Conservation (phyloP, 1,140 invertebrate species). For the Holcopasites calliopsidis region DNA sequence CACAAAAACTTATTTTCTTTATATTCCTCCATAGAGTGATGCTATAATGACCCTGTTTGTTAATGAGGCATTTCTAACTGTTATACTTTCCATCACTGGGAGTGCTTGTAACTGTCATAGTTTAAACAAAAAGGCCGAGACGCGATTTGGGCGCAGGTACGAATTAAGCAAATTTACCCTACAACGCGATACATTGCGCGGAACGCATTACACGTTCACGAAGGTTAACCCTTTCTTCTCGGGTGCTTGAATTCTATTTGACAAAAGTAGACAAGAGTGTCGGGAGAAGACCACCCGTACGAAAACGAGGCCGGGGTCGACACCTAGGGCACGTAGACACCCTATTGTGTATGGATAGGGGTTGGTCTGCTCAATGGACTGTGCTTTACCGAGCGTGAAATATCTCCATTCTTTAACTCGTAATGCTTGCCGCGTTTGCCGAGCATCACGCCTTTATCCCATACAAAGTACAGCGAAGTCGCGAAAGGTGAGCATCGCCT, state of each 20-base stretch:
- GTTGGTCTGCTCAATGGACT: slow-evolving; percentile 62
- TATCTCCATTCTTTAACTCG: slow-evolving; percentile 73
- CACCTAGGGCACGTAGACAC: slow-evolving; percentile 68
- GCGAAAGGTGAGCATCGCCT: slow-evolving; percentile 39
- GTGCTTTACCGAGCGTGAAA: slow-evolving; percentile 78
- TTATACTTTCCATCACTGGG: too few relatives aligned
- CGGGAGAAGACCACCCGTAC: slow-evolving; percentile 61
- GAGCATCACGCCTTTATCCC: slow-evolving; percentile 64
- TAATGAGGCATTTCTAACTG: too few relatives aligned
- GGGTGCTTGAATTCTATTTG: slow-evolving; percentile 35
- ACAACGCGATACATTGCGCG: too few relatives aligned
- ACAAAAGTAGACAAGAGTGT: slow-evolving; percentile 50
- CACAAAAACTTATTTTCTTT: too few relatives aligned
- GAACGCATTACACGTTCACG: neutral
- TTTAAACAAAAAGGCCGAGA: too few relatives aligned
- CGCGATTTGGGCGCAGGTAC: too few relatives aligned
- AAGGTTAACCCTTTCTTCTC: slow-evolving; percentile 47
- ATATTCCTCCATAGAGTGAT: too few relatives aligned
- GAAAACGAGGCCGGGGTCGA: slow-evolving; percentile 71
- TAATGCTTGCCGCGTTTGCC: slow-evolving; percentile 73
- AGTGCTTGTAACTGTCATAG: too few relatives aligned
- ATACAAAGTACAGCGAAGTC: slow-evolving; percentile 49
- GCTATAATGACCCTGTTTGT: too few relatives aligned
- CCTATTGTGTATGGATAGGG: slow-evolving; percentile 64
- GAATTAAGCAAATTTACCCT: too few relatives aligned